Percentiles rank a stretch among this genome's conserved stretches.
phyloP scores from a whole-genome alignment of 2,113 vertebrate species.

The Tangachromis dhanisi region DNA sequence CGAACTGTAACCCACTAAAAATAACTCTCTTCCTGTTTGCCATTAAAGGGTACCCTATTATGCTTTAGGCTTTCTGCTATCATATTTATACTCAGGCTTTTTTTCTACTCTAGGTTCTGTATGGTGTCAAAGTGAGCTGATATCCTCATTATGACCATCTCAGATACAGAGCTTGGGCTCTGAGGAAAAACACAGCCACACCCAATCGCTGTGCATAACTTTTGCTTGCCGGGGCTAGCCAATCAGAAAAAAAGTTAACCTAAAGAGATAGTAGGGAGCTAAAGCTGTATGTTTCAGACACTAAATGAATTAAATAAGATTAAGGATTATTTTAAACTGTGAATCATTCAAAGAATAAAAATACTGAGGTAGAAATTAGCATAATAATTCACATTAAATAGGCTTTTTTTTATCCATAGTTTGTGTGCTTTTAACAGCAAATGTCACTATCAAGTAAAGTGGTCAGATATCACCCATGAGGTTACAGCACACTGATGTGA shows the following conservation, averaged over 20 bases:
- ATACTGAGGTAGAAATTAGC: background rate
- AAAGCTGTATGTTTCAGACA: background rate
- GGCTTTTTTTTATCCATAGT: background rate
- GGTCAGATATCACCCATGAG: background rate
- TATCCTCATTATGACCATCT: background rate
- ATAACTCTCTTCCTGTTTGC: background rate
- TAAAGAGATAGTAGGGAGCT: accelerated
- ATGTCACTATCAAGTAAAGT: background rate
- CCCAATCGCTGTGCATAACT: background rate
- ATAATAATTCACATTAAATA: background rate
- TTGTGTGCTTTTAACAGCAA: background rate
- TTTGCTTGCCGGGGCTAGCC: background rate
- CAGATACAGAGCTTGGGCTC: background rate
- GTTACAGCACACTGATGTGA: background rate
- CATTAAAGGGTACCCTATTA: background rate
- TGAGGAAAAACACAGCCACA: background rate
- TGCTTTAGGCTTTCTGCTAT: background rate
- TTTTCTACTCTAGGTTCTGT: background rate
- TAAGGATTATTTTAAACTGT: background rate
- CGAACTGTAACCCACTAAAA: background rate
- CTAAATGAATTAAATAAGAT: background rate
- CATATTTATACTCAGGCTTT: background rate
- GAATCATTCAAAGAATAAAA: background rate
- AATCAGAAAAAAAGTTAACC: background rate
- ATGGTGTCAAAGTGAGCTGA: background rate